These are phyloP conservation scores for Drosophila lacicola DNA, from an alignment of 2,888 invertebrate species.

Conservation along the genomic window DNA sequence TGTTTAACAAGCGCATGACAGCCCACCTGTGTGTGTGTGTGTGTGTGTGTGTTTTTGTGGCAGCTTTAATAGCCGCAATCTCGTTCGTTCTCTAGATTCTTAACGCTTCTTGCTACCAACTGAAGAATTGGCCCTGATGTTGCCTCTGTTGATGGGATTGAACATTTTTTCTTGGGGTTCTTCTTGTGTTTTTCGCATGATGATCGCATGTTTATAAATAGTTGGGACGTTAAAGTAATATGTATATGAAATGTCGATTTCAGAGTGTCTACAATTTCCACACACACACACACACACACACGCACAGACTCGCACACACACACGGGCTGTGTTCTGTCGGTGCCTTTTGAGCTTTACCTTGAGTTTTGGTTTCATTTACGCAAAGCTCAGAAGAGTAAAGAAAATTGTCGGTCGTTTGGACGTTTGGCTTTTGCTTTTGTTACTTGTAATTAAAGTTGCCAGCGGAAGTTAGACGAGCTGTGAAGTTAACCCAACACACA, in stretches of 20 bases:
- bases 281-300: slow-evolving; percentile 31
- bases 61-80: slow-evolving; percentile 56
- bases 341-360: slow-evolving; percentile 69
- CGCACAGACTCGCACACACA: slow-evolving; percentile 1
- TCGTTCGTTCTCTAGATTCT: slow-evolving; percentile 33
- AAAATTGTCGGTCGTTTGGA: slow-evolving; percentile 63
- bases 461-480: slow-evolving; percentile 78
- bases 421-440: slow-evolving; percentile 56
- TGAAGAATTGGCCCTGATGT: slow-evolving; percentile 15
- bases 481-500: slow-evolving; percentile 59
- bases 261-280: slow-evolving; percentile 66
- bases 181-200: slow-evolving; percentile 46
- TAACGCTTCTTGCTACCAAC: slow-evolving; percentile 52
- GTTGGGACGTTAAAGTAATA: slow-evolving; percentile 64
- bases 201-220: slow-evolving; percentile 80
- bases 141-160: slow-evolving; percentile 34
- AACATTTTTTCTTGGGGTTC: slow-evolving; percentile 49
- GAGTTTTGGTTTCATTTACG: slow-evolving; percentile 74
- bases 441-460: slow-evolving; percentile 76
- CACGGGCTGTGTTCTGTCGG: slow-evolving; percentile 36
- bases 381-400: slow-evolving; percentile 43
- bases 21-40: slow-evolving; percentile 25
- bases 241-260: slow-evolving; percentile 74
- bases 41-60: slow-evolving; percentile 3
- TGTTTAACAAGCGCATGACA: slow-evolving; percentile 52